A percentile compares a stretch with the other conserved stretches of the same genome.
Conservation (phyloP, 2,888 invertebrate genomes). For the Melanargia galathea region DNA sequence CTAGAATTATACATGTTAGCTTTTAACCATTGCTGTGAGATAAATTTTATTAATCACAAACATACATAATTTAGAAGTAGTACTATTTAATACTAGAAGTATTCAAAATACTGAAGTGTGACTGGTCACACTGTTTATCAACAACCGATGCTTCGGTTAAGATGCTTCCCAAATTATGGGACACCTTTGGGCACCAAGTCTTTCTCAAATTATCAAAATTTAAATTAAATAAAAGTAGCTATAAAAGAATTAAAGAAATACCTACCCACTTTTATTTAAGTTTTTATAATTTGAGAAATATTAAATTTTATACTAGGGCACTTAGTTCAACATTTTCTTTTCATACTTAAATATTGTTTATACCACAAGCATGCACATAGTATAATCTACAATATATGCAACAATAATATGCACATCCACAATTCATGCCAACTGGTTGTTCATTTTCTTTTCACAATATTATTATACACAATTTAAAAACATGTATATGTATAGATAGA, state of each 20-base stretch:
- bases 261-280: not conserved
- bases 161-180: not conserved
- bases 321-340: not conserved
- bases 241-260: not conserved
- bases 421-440: slow-evolving; percentile 2
- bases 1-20: slow-evolving; percentile 21
- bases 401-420: slow-evolving; percentile 32
- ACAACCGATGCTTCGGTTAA: not conserved
- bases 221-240: not conserved
- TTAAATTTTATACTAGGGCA: not conserved
- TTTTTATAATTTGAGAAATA: not conserved
- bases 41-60: not conserved
- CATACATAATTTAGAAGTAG: slow-evolving; percentile 8
- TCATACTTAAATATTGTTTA: slow-evolving; percentile 18
- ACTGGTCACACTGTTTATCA: not conserved
- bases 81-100: slow-evolving; percentile 19
- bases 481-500: not conserved
- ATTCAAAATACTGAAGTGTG: slow-evolving; percentile 30
- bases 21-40: slow-evolving; percentile 25
- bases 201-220: not conserved
- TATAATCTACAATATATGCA: slow-evolving; percentile 25
- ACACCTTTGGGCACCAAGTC: not conserved
- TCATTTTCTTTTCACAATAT: slow-evolving; percentile 2
- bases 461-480: not conserved
- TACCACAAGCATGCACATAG: slow-evolving; percentile 26